phyloP scores from a whole-genome alignment of 2,797 vertebrate species.

The Pangasius krempfi region DNA sequence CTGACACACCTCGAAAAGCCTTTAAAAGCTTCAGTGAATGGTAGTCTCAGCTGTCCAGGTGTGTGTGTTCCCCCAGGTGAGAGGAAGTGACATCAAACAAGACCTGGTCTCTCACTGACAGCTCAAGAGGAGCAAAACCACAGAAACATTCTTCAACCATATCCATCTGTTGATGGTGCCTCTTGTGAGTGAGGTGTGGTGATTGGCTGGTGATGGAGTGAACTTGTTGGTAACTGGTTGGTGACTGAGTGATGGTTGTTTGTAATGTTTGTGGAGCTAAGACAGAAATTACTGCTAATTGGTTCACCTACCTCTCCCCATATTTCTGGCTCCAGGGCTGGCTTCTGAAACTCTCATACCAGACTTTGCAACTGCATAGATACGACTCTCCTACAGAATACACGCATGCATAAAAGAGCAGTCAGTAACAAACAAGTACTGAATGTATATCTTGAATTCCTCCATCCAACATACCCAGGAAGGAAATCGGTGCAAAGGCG shows the following conservation, averaged over 20 bases:
- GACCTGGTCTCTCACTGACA: slow-evolving; percentile 59
- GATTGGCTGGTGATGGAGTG: slow-evolving; percentile 25
- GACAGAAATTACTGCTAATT: neutral
- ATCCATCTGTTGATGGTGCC: slow-evolving; percentile 27
- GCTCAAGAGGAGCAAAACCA: slow-evolving; percentile 49
- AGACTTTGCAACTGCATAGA: slow-evolving; percentile 91
- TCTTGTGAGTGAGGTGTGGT: slow-evolving; percentile 15
- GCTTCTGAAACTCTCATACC: slow-evolving; percentile 90
- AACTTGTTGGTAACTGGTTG: neutral
- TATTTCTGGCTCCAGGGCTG: slow-evolving; percentile 67
- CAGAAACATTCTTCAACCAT: slow-evolving; percentile 20
- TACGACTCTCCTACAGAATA: slow-evolving; percentile 87
- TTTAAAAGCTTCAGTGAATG: slow-evolving; percentile 53
- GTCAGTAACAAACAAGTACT: neutral
- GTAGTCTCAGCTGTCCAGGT: slow-evolving; percentile 75
- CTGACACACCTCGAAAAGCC: slow-evolving; percentile 54
- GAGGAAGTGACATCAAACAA: slow-evolving; percentile 76
- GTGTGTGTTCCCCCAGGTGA: slow-evolving; percentile 63
- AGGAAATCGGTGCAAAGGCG: slow-evolving; percentile 90
- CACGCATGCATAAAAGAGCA: neutral
- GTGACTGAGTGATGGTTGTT: slow-evolving; percentile 23
- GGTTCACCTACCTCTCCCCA: slow-evolving; percentile 76
- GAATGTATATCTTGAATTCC: neutral
- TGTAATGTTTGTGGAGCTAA: slow-evolving; percentile 24
- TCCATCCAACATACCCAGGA: slow-evolving; percentile 85